Evolutionary conservation across 2,113 vertebrate species (phyloP).

Genomic region (Equus przewalskii): DNA sequence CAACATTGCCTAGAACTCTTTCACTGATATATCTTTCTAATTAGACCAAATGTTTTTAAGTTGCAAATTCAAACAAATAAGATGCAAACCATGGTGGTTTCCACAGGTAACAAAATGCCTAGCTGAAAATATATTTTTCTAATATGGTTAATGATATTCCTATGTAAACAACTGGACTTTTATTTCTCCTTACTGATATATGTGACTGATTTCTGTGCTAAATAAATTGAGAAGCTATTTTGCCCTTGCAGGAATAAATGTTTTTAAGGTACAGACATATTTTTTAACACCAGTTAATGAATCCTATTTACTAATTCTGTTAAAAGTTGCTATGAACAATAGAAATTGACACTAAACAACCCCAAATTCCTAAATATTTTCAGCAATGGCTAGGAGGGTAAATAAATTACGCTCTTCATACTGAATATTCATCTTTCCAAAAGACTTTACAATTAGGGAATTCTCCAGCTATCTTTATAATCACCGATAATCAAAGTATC

Average conservation of each 20-base stretch:
- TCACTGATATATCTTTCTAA: not conserved
- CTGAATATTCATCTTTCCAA: not conserved
- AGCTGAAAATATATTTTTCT: not conserved
- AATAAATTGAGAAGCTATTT: not conserved
- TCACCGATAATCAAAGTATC: not conserved
- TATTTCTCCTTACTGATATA: not conserved
- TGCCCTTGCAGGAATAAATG: not conserved
- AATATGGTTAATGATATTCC: not conserved
- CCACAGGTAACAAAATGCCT: not conserved
- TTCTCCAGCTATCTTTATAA: not conserved
- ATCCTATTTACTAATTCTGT: conserved; percentile 31
- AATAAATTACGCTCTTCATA: not conserved
- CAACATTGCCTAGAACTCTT: not conserved
- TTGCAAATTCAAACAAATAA: conserved; percentile 13
- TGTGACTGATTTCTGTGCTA: not conserved
- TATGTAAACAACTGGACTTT: not conserved
- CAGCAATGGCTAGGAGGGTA: not conserved
- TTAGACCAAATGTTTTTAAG: not conserved
- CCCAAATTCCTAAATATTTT: not conserved
- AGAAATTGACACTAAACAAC: not conserved
- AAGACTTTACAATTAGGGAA: not conserved
- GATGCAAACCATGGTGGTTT: not conserved
- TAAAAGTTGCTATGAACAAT: not conserved
- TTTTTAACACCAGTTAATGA: not conserved
- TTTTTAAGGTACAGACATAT: conserved; percentile 30